Conservation (phyloP, 2,888 invertebrate species). For the Phortica magna region DNA sequence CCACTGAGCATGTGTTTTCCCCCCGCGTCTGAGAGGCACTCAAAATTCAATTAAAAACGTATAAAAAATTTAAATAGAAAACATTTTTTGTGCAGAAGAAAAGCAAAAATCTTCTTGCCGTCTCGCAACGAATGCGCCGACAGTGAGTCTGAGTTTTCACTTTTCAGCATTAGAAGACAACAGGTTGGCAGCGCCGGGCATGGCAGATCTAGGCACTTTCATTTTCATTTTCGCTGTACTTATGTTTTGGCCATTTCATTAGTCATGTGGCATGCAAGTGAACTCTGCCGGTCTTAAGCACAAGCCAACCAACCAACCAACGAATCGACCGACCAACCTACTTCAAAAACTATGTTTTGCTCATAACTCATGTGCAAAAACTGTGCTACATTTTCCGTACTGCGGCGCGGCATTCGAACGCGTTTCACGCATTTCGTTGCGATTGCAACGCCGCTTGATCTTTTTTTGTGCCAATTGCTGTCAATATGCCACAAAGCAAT, state of each 20-base stretch:
- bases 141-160: not conserved
- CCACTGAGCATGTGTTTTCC: not conserved
- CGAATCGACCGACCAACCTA: not conserved
- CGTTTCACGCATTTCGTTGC: not conserved
- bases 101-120: not conserved
- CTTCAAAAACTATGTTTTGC: not conserved
- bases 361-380: not conserved
- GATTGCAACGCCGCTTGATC: slow-evolving; percentile 14
- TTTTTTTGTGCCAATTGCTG: not conserved
- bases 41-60: not conserved
- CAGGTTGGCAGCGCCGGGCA: not conserved
- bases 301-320: not conserved
- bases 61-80: not conserved
- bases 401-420: slow-evolving; percentile 23
- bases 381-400: not conserved
- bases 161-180: not conserved
- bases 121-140: not conserved
- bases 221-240: slow-evolving; percentile 8
- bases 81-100: not conserved
- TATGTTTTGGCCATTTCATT: slow-evolving; percentile 37
- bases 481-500: slow-evolving; percentile 20
- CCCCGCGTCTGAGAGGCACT: not conserved
- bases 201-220: not conserved
- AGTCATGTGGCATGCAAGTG: not conserved
- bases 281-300: not conserved